These are phyloP conservation scores for Stomatorhinus walkeri DNA, from an alignment of 2,797 vertebrate genomes.

Conservation along the genomic window DNA sequence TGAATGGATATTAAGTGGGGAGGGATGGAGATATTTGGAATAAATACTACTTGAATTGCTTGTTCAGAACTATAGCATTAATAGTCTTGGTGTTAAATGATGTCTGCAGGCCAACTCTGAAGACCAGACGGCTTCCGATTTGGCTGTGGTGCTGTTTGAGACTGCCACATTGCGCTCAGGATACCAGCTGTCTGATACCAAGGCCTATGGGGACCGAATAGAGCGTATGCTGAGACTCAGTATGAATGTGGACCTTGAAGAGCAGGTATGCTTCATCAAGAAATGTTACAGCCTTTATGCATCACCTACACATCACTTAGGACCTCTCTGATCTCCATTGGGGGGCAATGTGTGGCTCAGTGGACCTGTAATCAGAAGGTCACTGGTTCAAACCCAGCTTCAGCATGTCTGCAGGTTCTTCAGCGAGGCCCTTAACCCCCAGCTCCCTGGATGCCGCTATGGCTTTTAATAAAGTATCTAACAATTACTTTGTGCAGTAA, in stretches of 20 bases:
- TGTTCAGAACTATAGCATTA: not conserved
- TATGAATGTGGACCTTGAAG: constrained; percentile 79
- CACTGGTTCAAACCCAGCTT: not conserved
- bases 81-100: not conserved
- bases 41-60: not conserved
- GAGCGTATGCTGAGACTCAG: constrained; percentile 96
- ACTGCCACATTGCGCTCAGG: constrained; percentile 92
- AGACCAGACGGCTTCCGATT: constrained; percentile 83
- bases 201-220: constrained; percentile 87
- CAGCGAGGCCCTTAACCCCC: not conserved
- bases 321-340: not conserved
- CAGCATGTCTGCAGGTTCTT: not conserved
- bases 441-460: not conserved
- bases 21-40: not conserved
- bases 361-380: not conserved
- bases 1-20: not conserved
- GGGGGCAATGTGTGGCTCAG: too few species aligned
- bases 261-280: constrained; percentile 53
- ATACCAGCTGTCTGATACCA: constrained; percentile 87
- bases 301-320: not conserved
- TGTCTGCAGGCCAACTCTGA: constrained; percentile 69
- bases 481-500: not conserved
- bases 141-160: constrained; percentile 88
- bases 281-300: not conserved
- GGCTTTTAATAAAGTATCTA: not conserved